Evolutionary conservation across 2,797 vertebrate species (phyloP).

Genomic region (Mormyrus hasselquistii): DNA sequence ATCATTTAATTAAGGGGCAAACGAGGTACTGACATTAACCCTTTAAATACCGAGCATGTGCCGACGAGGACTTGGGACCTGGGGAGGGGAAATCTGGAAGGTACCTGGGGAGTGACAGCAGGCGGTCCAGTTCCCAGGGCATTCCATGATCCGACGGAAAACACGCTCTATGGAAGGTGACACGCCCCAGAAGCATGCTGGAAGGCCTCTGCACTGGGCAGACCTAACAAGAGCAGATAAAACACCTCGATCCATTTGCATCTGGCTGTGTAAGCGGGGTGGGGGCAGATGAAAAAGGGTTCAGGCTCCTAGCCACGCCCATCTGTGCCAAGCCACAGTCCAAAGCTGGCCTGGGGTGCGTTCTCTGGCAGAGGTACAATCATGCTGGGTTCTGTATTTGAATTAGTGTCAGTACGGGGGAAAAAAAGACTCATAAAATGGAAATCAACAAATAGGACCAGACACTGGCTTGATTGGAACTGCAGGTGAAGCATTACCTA

Average conservation of each 20-base stretch:
- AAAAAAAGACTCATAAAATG: not conserved
- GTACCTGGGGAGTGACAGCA: not conserved
- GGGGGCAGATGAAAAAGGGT: not conserved
- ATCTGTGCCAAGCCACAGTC: not conserved
- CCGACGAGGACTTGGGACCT: not conserved
- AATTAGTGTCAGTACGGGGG: not conserved
- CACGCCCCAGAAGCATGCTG: not conserved
- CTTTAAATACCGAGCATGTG: not conserved
- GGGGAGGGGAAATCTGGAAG: not conserved
- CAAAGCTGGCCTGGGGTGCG: not conserved
- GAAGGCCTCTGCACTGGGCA: not conserved
- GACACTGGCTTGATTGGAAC: not conserved
- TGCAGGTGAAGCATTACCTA: not conserved
- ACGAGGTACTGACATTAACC: not conserved
- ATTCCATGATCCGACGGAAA: not conserved
- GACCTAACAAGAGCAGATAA: not conserved
- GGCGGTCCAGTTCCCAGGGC: not conserved
- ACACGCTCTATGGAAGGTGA: not conserved
- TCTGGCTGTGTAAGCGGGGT: not conserved
- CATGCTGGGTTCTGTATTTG: not conserved
- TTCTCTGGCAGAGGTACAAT: not conserved
- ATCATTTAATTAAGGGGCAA: not conserved
- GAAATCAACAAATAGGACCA: not conserved
- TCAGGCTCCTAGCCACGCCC: not conserved
- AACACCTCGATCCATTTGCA: not conserved